A percentile compares a stretch with the other conserved stretches of the same genome.
These are phyloP conservation scores for Nemopilema nomurai DNA, from an alignment of 30 jellyfish, hydroid and myxozoan species.

Conservation along the genomic window DNA sequence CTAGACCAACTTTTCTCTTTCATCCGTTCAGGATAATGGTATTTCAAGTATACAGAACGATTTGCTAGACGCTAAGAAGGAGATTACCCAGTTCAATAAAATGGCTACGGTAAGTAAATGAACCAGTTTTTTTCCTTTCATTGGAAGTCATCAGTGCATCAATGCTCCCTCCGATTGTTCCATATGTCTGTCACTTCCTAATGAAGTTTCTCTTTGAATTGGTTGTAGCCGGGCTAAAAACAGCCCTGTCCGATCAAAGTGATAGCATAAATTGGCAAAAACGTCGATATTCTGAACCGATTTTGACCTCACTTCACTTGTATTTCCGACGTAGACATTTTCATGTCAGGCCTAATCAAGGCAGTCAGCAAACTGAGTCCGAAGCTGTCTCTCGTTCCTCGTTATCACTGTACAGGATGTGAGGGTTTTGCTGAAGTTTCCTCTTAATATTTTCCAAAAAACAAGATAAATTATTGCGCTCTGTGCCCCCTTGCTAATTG, in stretches of 20 bases:
- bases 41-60: slow-evolving; percentile 68
- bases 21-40: slow-evolving; percentile 32
- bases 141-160: neutral
- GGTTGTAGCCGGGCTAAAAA: no score
- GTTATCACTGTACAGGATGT: no score
- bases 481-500: no score
- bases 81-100: slow-evolving; percentile 17
- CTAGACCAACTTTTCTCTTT: neutral
- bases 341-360: neutral
- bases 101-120: neutral
- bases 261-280: neutral
- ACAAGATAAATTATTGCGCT: no score
- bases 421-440: no score
- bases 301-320: neutral
- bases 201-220: no score
- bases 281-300: neutral
- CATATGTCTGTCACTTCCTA: no score
- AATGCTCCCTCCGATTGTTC: neutral
- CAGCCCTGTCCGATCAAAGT: neutral
- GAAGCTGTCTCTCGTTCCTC: no score
- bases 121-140: neutral
- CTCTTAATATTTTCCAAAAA: no score
- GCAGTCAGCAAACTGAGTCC: neutral
- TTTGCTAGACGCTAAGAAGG: slow-evolving; percentile 52
- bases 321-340: neutral